Conservation (phyloP, 2,888 invertebrate genomes). For the Tipula unca region DNA sequence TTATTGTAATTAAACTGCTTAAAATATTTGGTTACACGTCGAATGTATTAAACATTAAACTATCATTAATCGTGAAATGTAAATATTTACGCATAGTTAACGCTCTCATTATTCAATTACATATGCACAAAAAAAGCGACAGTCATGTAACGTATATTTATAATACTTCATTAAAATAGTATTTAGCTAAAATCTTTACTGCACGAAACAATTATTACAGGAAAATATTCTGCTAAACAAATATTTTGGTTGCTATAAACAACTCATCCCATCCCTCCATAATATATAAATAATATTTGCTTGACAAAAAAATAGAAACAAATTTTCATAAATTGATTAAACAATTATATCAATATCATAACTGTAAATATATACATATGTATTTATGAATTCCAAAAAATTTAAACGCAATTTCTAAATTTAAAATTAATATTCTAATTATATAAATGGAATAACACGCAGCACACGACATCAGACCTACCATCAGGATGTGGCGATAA, state of each 20-base stretch:
- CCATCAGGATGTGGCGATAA: slow-evolving; percentile 38
- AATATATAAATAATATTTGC: neutral
- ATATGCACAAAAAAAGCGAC: neutral
- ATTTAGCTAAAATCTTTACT: neutral
- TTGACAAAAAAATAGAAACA: neutral
- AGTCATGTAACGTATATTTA: neutral
- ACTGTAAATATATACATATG: neutral
- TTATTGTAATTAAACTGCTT: neutral
- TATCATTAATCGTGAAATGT: neutral
- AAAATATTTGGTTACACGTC: neutral
- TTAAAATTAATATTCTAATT: neutral
- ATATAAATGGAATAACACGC: neutral
- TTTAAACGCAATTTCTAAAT: slow-evolving; percentile 14
- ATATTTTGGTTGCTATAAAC: neutral
- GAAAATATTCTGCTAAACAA: neutral
- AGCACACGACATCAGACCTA: slow-evolving; percentile 29
- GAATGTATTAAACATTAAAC: neutral
- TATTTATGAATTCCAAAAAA: neutral
- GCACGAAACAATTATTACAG: neutral
- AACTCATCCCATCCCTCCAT: neutral
- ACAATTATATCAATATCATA: neutral
- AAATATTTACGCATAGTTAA: neutral
- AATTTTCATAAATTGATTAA: neutral
- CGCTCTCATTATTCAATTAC: neutral
- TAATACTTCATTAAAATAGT: neutral